Evolutionary conservation across 2,113 vertebrate genomes (phyloP), one percentile per base, ranked within the genome.

Genomic region (Hystrix brachyura): DNA sequence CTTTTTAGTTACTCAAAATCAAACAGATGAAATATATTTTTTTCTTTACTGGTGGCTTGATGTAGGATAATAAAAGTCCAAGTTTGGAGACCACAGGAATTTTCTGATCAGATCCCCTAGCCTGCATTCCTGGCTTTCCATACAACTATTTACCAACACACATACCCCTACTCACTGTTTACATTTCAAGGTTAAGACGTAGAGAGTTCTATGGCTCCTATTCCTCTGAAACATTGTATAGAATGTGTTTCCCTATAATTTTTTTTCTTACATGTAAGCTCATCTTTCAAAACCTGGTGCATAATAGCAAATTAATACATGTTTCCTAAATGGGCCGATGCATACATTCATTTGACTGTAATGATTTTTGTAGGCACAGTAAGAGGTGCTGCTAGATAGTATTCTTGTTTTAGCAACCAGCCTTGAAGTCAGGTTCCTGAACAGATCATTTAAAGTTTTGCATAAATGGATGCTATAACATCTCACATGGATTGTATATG

Each of bases 1-100:
- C 3, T 76, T 74, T 48, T 57, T 60, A 60, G n/a, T 78, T 89
- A 60, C 10, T 65, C 65, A 86, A 97, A 96, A 64, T 5, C 65
- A 91, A 67, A 38, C n/a, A 55, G 25, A 64, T 89, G 55, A 57
- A 95, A 91, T 86, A 23, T 3, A 57, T 60, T 62, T 60, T 88
- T 84, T 55, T 78, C 5, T 59, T 72, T 89, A 48, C 21, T 5
- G 86, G 78, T 86, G 18, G 1, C 11, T 51, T 29, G 18, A 62
- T 14, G 8, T 9, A 67, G 11, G 60, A 60, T 60, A 74, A 62
- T 60, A 43, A 91, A 7, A 71, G 14, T 57, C 32, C 46, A 59
- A 65, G 60, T 2, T 4, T 74, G 32, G 15, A 87, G 62, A 74
- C 3, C 29, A 12, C 21, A 87, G 53, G 64, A 27, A 29, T 79